These are phyloP conservation scores for Ptychochromis oligacanthus DNA, from an alignment of 2,113 vertebrate species.

Conservation along the genomic window DNA sequence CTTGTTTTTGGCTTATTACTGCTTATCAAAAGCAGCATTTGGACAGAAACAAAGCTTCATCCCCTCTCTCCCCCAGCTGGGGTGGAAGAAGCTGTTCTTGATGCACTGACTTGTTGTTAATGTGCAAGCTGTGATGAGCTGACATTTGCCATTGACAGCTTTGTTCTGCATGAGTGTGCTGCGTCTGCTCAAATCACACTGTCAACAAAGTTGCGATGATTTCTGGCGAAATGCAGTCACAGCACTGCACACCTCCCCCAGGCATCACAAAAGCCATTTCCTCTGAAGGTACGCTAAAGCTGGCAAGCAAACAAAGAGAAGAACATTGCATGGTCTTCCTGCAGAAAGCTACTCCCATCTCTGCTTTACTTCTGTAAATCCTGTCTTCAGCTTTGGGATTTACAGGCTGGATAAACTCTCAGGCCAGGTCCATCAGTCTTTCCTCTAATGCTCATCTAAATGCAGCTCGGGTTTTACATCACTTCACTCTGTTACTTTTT, in stretches of 20 bases:
- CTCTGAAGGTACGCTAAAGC: neutral
- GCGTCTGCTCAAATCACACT: constrained; percentile 25
- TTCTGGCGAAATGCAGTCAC: constrained; percentile 23
- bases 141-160: constrained; percentile 42
- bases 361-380: constrained; percentile 34
- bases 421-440: constrained; percentile 13
- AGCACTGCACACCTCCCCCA: neutral
- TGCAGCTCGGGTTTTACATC: constrained; percentile 1
- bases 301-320: neutral
- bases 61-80: neutral
- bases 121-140: constrained; percentile 33
- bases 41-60: neutral
- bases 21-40: neutral
- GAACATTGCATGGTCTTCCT: neutral
- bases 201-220: constrained; percentile 8
- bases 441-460: constrained; percentile 20
- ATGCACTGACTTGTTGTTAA: constrained; percentile 40
- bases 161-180: constrained; percentile 46
- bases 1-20: neutral
- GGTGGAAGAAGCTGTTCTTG: constrained; percentile 6
- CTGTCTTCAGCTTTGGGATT: constrained; percentile 23
- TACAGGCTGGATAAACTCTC: constrained; percentile 12
- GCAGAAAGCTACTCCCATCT: constrained; percentile 7
- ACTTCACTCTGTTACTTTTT: neutral
- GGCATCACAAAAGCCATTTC: constrained; percentile 16